phyloP scores from a whole-genome alignment of 2,113 vertebrate genomes.

The Burhinus bistriatus region DNA sequence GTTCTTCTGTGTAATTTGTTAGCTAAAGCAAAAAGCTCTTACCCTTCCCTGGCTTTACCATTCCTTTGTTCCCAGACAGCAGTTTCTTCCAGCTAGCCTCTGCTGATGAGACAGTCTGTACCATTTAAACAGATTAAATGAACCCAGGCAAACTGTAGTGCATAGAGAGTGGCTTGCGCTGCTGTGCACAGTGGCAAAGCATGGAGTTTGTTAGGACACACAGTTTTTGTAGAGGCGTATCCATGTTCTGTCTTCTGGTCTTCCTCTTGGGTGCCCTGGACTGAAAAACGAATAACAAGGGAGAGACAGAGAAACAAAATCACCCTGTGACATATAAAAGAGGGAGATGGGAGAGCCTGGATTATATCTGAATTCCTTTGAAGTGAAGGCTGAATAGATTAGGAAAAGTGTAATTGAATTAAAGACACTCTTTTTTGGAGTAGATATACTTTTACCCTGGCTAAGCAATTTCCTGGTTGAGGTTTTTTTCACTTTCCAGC shows the following conservation, averaged over 20 bases:
- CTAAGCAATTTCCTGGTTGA: slow-evolving; percentile 71
- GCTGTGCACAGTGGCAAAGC: background rate
- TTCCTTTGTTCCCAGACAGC: background rate
- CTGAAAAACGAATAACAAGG: background rate
- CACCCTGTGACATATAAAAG: background rate
- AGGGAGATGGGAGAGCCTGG: background rate
- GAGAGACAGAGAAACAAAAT: background rate
- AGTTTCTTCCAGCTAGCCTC: background rate
- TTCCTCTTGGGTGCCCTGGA: background rate
- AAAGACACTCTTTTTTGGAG: background rate
- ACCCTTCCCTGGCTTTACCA: background rate
- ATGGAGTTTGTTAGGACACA: background rate
- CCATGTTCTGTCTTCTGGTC: background rate
- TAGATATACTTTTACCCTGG: slow-evolving; percentile 35
- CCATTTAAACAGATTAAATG: background rate
- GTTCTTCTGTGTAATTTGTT: background rate
- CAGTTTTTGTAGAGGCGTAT: background rate
- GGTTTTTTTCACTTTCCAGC: slow-evolving; percentile 68
- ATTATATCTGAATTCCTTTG: background rate
- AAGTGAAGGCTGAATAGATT: slow-evolving; percentile 17
- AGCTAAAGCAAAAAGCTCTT: background rate
- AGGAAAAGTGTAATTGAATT: background rate
- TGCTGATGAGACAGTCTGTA: background rate
- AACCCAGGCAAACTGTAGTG: background rate
- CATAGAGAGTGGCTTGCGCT: background rate